Percentiles rank a stretch among this genome's conserved stretches.
These are phyloP conservation scores for Danio rerio DNA, from an alignment of 2,113 vertebrate species.

Conservation along the genomic window GRCz12tu NC_133196.1:15963001-15963500, in stretches of 20 bases:
- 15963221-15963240: conserved; percentile 54
- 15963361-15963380: too few relatives aligned
- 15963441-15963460: too few relatives aligned
- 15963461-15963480: too few relatives aligned
- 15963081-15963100: background rate
- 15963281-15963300: conserved; percentile 18
- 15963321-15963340: background rate
- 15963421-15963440: too few relatives aligned
- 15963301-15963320: conserved; percentile 2
- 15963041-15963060: conserved; percentile 21
- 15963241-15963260: conserved; percentile 48
- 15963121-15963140: conserved; percentile 32
- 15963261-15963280: conserved; percentile 23
- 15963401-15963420: too few relatives aligned
- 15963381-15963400: too few relatives aligned
- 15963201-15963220: conserved; percentile 51
- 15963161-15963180: conserved; percentile 9
- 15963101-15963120: background rate
- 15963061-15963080: conserved; percentile 8
- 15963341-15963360: too few relatives aligned
- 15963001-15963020: background rate
- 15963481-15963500: too few relatives aligned
- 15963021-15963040: background rate
- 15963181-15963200: conserved; percentile 39
- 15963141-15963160: conserved; percentile 22